Conservation (phyloP, 2,113 vertebrate species). For the Psephotus haematonotus region DNA sequence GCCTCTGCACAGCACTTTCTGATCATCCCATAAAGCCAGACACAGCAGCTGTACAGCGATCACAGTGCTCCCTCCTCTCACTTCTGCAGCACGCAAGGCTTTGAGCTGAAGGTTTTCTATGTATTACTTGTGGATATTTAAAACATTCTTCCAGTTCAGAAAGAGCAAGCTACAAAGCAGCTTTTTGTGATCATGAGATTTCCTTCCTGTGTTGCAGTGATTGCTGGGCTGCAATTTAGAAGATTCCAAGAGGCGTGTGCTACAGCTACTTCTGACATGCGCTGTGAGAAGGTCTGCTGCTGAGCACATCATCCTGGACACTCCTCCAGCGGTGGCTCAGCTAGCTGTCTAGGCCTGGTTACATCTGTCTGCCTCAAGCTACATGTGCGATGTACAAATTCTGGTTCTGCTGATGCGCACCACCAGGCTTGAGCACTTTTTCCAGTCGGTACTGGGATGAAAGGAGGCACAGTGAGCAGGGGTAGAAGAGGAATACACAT, state of each 20-base stretch:
- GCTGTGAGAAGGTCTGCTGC: background rate
- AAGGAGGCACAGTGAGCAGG: background rate
- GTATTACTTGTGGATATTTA: background rate
- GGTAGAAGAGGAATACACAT: background rate
- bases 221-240: background rate
- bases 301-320: rapidly evolving
- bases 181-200: background rate
- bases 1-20: background rate
- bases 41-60: background rate
- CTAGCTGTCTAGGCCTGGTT: background rate
- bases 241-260: background rate
- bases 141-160: background rate
- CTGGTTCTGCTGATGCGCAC: background rate
- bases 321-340: background rate
- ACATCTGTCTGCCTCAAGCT: background rate
- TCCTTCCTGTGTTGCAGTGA: background rate
- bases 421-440: background rate
- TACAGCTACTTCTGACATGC: background rate
- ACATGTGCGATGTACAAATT: background rate
- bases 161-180: background rate
- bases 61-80: background rate
- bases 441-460: background rate
- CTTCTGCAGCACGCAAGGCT: background rate
- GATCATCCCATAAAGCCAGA: background rate
- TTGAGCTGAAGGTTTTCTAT: background rate